Evolutionary conservation across 1,140 invertebrate genomes (phyloP).

Genomic region (Drosophila repleta): DNA sequence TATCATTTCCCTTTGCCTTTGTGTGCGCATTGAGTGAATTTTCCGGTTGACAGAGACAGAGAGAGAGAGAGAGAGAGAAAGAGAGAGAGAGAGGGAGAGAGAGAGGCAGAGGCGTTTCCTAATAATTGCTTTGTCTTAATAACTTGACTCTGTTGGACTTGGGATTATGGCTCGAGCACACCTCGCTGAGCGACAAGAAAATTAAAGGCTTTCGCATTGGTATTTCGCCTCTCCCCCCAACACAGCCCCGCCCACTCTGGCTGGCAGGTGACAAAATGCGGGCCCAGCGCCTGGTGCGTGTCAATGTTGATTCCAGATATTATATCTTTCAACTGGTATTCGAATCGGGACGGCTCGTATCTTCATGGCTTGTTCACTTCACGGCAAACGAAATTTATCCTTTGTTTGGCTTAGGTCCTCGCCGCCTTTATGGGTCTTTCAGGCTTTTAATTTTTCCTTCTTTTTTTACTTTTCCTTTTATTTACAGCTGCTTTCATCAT

Average conservation of each 20-base stretch:
- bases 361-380: slow-evolving; percentile 60
- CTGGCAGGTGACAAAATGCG: not conserved
- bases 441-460: slow-evolving; percentile 40
- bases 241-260: too few species aligned
- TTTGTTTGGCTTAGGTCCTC: slow-evolving; percentile 50
- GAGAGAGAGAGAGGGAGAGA: not conserved
- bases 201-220: slow-evolving; percentile 67
- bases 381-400: slow-evolving; percentile 46
- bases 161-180: not conserved
- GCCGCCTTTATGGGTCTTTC: slow-evolving; percentile 40
- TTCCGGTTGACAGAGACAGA: slow-evolving; percentile 31
- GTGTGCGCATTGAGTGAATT: slow-evolving; percentile 66
- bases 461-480: slow-evolving; percentile 17
- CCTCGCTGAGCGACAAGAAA: slow-evolving; percentile 35
- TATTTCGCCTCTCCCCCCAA: slow-evolving; percentile 14
- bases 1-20: slow-evolving; percentile 73
- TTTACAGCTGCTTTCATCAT: slow-evolving; percentile 46
- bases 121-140: not conserved
- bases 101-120: not conserved
- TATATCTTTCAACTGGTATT: slow-evolving; percentile 43
- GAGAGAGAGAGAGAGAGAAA: too few species aligned
- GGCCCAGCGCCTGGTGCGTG: slow-evolving; percentile 47
- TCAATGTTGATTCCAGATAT: slow-evolving; percentile 67
- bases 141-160: not conserved
- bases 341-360: slow-evolving; percentile 11